Base-by-base conservation (phyloP, 2,888 invertebrate species). In the Rotaria magnacalcarata region DNA sequence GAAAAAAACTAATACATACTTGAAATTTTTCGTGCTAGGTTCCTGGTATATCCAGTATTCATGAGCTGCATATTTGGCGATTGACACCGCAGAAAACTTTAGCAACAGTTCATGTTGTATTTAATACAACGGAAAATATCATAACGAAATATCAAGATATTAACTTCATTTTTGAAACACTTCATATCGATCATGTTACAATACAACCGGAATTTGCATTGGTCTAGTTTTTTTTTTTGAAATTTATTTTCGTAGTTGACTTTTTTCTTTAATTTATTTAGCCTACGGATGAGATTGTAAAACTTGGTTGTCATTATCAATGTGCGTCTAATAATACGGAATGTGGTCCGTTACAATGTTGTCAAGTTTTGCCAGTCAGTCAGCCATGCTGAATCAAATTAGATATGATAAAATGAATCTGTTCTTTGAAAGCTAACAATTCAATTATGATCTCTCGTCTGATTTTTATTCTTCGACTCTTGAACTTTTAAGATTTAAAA, bases 1-100 rank as follows among this genome's bases (percentile, higher is more conserved):
- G 14, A 27, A 10, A n/a, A 80, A 80, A 16, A 43, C 19, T 50
- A 80, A 2, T 24, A 47, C 19, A 24, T 1, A 1, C 8, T 47
- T 43, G 3, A 52, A 52, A 16, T 47, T 41, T 80, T n/a, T 47
- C 24, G 1, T 19, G 24, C 47, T 24, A 80, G 80, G n/a, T 80
- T 47, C 19, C 80, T 1, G 80, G 80, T 47, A 14, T 80, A n/a
- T 24, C 47, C 11, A 80, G n/a, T 41, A 21, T 80, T 47, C 80
- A 80, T 47, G 80, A 80, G 47, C 47, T 80, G 8, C 80, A 80
- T 80, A 47, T 80, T 19, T 80, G 80, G 80, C 80, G 80, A 24
- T 80, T 80, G 47, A 80, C 80, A 80, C 80, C 80, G 10, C 80
- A 80, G 24, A 80, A 47, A 80, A 80, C 80, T 19, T 80, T 80